These are phyloP conservation scores for Coelopa pilipes DNA, from an alignment of 2,888 invertebrate genomes.

Conservation along the genomic window DNA sequence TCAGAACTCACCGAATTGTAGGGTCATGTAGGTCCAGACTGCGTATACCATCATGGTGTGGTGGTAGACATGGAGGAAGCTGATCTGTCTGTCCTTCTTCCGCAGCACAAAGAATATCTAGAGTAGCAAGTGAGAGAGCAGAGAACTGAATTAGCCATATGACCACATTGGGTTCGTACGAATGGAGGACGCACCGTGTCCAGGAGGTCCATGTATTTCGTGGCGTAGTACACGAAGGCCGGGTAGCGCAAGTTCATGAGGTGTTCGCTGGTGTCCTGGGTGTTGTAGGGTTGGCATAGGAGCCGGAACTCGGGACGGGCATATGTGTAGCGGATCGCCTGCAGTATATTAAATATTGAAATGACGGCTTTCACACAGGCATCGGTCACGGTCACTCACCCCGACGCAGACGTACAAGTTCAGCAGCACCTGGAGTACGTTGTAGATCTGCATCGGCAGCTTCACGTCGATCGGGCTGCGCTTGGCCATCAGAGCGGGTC, in stretches of 20 bases:
- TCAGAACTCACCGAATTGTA: constrained; percentile 67
- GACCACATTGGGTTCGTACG: background rate
- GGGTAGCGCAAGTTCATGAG: constrained; percentile 65
- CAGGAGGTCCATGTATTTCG: constrained; percentile 74
- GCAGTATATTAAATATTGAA: background rate
- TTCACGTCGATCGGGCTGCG: constrained; percentile 74
- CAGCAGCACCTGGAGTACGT: constrained; percentile 69
- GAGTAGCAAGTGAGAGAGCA: constrained; percentile 73
- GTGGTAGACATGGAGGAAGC: constrained; percentile 85
- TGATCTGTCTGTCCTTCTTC: constrained; percentile 80
- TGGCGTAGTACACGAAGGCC: constrained; percentile 72
- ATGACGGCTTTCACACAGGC: background rate
- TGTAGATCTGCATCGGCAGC: constrained; percentile 74
- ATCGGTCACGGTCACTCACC: constrained; percentile 40
- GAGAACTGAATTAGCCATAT: background rate
- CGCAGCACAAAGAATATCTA: constrained; percentile 77
- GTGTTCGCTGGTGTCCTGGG: constrained; percentile 34
- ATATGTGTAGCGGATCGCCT: constrained; percentile 43
- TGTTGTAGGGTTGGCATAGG: constrained; percentile 44
- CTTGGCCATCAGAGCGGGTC: constrained; percentile 76
- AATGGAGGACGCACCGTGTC: constrained; percentile 70
- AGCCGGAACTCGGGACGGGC: constrained; percentile 30
- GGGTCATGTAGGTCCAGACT: constrained; percentile 71
- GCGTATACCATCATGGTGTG: constrained; percentile 79
- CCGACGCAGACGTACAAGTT: constrained; percentile 42